phyloP scores from a whole-genome alignment of 2,888 invertebrate species.

The Ophioninae sp. region DNA sequence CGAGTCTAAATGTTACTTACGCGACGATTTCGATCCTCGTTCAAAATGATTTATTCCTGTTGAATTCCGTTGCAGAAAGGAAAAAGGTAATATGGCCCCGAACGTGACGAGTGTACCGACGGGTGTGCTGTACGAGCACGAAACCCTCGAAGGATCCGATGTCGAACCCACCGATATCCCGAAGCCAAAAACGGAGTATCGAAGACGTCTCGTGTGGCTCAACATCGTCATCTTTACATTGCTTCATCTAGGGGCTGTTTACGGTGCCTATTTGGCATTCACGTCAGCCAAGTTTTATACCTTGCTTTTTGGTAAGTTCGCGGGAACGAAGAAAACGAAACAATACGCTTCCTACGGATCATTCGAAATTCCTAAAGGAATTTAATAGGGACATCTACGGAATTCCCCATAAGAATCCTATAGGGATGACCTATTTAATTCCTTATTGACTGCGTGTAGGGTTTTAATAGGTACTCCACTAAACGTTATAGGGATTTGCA shows the following conservation, averaged over 20 bases:
- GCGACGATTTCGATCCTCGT: not conserved
- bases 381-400: too few species aligned
- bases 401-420: too few species aligned
- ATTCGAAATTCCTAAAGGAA: too few species aligned
- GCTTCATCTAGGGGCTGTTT: slow-evolving; percentile 89
- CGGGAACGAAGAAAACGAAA: not conserved
- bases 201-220: slow-evolving; percentile 87
- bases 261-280: slow-evolving; percentile 88
- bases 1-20: not conserved
- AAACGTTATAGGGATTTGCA: too few species aligned
- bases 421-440: too few species aligned
- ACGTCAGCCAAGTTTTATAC: slow-evolving; percentile 90
- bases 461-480: too few species aligned
- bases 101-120: slow-evolving; percentile 80
- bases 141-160: slow-evolving; percentile 67
- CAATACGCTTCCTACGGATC: too few species aligned
- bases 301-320: slow-evolving; percentile 86
- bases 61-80: slow-evolving; percentile 59
- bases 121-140: slow-evolving; percentile 79
- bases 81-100: slow-evolving; percentile 79
- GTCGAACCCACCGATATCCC: slow-evolving; percentile 33
- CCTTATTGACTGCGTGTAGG: too few species aligned
- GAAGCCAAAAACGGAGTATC: slow-evolving; percentile 66
- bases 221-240: slow-evolving; percentile 91
- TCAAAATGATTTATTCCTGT: not conserved